Evolutionary conservation across 1,140 invertebrate species (phyloP), one percentile per base, ranked within the genome.

Genomic region (Rhagoletis zephyria): DNA sequence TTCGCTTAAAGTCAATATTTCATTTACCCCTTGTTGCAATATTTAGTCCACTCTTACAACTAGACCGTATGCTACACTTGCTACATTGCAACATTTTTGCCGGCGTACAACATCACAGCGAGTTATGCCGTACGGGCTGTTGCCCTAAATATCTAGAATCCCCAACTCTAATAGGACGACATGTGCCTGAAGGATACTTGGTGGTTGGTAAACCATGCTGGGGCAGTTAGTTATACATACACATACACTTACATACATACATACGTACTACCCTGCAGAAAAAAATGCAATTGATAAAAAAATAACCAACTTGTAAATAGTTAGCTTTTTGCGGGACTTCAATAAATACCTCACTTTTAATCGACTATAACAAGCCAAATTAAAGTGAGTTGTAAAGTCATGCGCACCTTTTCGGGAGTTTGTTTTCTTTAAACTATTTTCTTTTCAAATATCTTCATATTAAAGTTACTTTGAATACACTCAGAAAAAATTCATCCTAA

Each of bases 1-100:
- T 3, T 3, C 7, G 5, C 4, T 6, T 81, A 30, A 59, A 81
- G 48, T 12, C n/a, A 59, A 30, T 51, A 81, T 81, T 56, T 42
- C n/a, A 51, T 81, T 81, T 81, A 56, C n/a, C n/a, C 5, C 30
- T 12, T 2, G 74, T 19, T 14, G 16, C 48, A 19, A 19, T 9
- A 81, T 81, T 81, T 56, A 81, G 45, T 30, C 48, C 74, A 81
- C n/a, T 30, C 51, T 10, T 51, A 81, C 48, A 81, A 81, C 48
- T n/a, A 81, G 48, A 56, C n/a, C 74, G n/a, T 81, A 12, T 9
- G n/a, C 48, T 81, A 56, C 74, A 81, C 51, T 81, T 81, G 74
- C 48, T 3, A 59, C n/a, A 81, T 7, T 4, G n/a, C 74, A 59
- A 12, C 48, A 2, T 51, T 40, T 12, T 81, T 56, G 48, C 74